A percentile compares a stretch with the other conserved stretches of the same genome.
phyloP scores from a whole-genome alignment of 2,797 vertebrate species.

The Falco rusticolus region DNA sequence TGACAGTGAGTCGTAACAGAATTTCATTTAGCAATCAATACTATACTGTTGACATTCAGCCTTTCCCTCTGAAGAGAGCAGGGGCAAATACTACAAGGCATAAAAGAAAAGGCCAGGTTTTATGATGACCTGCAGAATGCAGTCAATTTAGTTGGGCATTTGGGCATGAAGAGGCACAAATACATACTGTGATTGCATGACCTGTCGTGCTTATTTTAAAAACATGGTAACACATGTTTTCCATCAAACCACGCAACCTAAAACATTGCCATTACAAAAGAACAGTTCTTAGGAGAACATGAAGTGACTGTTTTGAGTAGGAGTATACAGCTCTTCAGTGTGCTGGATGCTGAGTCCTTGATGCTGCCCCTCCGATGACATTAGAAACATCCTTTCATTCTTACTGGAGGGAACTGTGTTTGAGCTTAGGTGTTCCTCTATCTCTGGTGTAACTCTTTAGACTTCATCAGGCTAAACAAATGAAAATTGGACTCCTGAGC shows the following conservation, averaged over 20 bases:
- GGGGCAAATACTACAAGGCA: neutral
- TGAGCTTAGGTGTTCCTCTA: neutral
- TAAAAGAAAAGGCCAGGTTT: neutral
- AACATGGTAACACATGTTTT: neutral
- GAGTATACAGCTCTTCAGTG: neutral
- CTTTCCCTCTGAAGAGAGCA: neutral
- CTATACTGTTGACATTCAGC: neutral
- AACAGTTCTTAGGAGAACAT: neutral
- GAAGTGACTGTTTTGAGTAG: neutral
- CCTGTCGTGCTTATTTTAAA: neutral
- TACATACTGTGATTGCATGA: neutral
- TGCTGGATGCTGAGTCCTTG: neutral
- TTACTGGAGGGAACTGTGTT: neutral
- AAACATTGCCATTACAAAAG: neutral
- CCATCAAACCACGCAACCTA: neutral
- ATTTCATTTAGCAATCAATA: neutral
- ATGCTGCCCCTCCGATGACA: neutral
- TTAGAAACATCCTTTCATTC: neutral
- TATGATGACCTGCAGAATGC: neutral
- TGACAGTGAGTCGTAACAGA: neutral
- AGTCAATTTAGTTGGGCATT: neutral
- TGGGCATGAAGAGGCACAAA: neutral
- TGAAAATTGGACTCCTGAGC: neutral
- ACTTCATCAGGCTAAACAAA: neutral
- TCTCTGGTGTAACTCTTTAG: neutral